Percentiles rank a stretch among this genome's conserved stretches.
Evolutionary conservation across 2,113 vertebrate genomes (phyloP).

Genomic region (Alexandromys fortis): DNA sequence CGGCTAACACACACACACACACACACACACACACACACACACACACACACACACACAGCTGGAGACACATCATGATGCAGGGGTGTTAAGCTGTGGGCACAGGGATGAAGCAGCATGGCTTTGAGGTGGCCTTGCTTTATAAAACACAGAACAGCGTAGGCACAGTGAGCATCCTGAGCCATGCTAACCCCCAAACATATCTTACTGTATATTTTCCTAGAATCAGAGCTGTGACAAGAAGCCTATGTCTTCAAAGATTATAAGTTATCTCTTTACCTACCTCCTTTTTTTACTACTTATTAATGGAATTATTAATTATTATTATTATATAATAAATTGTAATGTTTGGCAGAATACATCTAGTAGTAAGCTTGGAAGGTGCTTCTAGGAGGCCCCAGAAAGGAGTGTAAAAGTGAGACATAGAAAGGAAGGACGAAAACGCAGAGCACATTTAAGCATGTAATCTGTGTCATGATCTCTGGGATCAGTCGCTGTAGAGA

Average conservation of each 20-base stretch:
- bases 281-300: background rate
- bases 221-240: background rate
- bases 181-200: background rate
- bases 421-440: background rate
- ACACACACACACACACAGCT: background rate
- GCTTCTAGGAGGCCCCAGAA: background rate
- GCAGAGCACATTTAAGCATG: background rate
- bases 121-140: background rate
- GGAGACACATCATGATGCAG: background rate
- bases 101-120: background rate
- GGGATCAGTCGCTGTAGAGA: background rate
- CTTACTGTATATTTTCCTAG: slow-evolving; percentile 26
- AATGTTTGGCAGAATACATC: background rate
- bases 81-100: background rate
- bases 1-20: background rate
- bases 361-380: background rate
- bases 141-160: background rate
- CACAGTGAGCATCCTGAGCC: background rate
- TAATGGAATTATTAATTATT: background rate
- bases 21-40: too few relatives aligned
- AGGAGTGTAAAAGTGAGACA: background rate
- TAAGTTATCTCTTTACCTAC: background rate
- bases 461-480: background rate
- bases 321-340: background rate
- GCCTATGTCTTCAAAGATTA: background rate